Conservation (phyloP, 2,888 invertebrate species). For the Dryobotodes eremita region DNA sequence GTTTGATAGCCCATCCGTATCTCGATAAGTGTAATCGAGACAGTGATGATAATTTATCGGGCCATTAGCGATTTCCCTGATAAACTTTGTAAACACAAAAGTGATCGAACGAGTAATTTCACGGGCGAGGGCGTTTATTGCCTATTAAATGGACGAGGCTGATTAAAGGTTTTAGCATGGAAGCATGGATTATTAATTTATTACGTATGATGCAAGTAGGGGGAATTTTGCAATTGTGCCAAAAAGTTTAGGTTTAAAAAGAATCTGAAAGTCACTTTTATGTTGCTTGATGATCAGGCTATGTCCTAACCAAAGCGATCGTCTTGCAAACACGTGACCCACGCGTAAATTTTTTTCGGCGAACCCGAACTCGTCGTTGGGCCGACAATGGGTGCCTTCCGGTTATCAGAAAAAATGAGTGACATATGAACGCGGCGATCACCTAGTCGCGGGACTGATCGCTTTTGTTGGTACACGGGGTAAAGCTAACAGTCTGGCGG, state of each 20-base stretch:
- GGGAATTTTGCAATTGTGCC: background rate
- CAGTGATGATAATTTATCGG: slow-evolving; percentile 83
- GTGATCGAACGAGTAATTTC: slow-evolving; percentile 82
- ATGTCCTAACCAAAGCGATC: background rate
- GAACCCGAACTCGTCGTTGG: background rate
- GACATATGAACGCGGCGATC: background rate
- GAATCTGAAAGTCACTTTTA: background rate
- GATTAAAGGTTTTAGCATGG: slow-evolving; percentile 30
- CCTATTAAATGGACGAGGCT: slow-evolving; percentile 34
- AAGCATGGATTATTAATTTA: background rate
- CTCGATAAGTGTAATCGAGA: slow-evolving; percentile 75
- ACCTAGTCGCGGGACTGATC: no score
- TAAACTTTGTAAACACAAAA: slow-evolving; percentile 80
- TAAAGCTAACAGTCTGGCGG: background rate
- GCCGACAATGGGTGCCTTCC: no score
- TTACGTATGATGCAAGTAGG: background rate
- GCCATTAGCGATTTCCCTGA: slow-evolving; percentile 80
- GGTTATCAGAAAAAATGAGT: background rate
- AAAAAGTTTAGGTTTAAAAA: background rate
- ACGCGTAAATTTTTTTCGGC: no score
- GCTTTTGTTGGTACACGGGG: background rate
- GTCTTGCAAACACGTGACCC: no score
- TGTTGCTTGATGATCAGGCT: background rate
- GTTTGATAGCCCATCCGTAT: slow-evolving; percentile 53
- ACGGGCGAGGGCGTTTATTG: slow-evolving; percentile 77